Percentiles rank a stretch among this genome's conserved stretches.
Conservation (phyloP, 2,888 invertebrate species). For the Epirrhoe tristata region DNA sequence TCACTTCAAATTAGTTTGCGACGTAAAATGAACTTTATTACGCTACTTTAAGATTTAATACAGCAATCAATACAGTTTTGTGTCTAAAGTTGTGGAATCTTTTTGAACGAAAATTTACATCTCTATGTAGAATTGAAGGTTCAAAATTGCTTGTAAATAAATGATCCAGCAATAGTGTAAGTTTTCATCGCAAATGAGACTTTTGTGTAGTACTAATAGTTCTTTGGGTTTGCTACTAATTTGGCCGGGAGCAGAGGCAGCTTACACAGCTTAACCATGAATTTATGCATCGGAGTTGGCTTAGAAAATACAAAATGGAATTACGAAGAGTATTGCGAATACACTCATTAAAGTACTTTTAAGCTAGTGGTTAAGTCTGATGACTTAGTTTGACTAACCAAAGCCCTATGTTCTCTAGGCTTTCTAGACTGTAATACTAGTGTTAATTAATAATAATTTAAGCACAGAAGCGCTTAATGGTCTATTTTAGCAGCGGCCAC, state of each 20-base stretch:
- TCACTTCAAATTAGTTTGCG: slow-evolving; percentile 18
- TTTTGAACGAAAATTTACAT: neutral
- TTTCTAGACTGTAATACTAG: too few relatives aligned
- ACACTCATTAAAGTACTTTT: neutral
- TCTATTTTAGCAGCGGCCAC: too few relatives aligned
- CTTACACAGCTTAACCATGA: slow-evolving; percentile 62
- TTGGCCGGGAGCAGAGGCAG: slow-evolving; percentile 51
- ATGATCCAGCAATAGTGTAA: neutral
- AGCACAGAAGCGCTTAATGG: too few relatives aligned
- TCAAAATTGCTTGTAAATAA: neutral
- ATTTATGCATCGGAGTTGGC: slow-evolving; percentile 58
- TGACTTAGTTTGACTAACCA: neutral
- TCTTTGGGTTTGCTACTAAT: slow-evolving; percentile 60
- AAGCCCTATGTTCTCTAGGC: neutral
- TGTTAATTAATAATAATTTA: too few relatives aligned
- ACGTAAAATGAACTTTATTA: slow-evolving; percentile 13
- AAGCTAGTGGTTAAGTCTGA: neutral
- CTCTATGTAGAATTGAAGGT: neutral
- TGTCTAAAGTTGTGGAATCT: neutral
- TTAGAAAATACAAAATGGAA: slow-evolving; percentile 40
- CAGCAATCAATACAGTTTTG: neutral
- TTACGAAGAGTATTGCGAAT: slow-evolving; percentile 11
- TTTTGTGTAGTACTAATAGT: neutral
- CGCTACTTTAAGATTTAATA: slow-evolving; percentile 7
- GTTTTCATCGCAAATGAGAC: slow-evolving; percentile 1